Evolutionary conservation across 2,797 vertebrate genomes (phyloP).

Genomic region (Lagocephalus sceleratus): DNA sequence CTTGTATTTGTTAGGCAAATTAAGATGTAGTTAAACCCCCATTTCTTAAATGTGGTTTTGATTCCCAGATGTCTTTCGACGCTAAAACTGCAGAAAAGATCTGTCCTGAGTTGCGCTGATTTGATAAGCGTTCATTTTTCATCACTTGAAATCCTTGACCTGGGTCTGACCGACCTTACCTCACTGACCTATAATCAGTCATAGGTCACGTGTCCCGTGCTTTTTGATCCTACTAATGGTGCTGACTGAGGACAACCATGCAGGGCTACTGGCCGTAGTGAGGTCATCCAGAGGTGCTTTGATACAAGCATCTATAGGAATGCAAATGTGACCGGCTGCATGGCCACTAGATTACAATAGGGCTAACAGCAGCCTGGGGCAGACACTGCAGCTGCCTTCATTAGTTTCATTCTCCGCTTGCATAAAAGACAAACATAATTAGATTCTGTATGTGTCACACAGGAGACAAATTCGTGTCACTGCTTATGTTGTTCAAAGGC

Average conservation of each 20-base stretch:
- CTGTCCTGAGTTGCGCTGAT: constrained; percentile 18
- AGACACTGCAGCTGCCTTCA: constrained; percentile 67
- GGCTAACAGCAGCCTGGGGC: constrained; percentile 45
- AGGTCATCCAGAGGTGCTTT: constrained; percentile 59
- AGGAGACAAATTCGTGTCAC: constrained; percentile 60
- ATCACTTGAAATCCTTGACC: constrained; percentile 66
- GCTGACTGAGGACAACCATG: constrained; percentile 50
- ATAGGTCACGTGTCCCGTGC: constrained; percentile 34
- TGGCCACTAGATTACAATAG: constrained; percentile 63
- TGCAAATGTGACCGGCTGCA: constrained; percentile 71
- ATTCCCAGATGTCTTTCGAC: constrained; percentile 2
- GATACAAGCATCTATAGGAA: constrained; percentile 65
- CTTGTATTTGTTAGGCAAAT: no score
- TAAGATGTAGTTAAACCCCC: no score
- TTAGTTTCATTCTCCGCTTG: constrained; percentile 55
- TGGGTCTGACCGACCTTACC: constrained; percentile 61
- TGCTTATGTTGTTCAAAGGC: constrained; percentile 59
- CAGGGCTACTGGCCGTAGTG: constrained; percentile 40
- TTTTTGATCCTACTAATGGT: constrained; percentile 59
- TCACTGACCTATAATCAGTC: constrained; percentile 62
- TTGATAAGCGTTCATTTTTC: constrained; percentile 57
- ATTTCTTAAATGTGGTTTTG: no score
- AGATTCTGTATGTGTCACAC: constrained; percentile 52
- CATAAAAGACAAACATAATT: constrained; percentile 65
- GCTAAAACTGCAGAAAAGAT: constrained; percentile 16